Evolutionary conservation across 2,888 invertebrate species (phyloP).

Genomic region (Plebejus melissa): DNA sequence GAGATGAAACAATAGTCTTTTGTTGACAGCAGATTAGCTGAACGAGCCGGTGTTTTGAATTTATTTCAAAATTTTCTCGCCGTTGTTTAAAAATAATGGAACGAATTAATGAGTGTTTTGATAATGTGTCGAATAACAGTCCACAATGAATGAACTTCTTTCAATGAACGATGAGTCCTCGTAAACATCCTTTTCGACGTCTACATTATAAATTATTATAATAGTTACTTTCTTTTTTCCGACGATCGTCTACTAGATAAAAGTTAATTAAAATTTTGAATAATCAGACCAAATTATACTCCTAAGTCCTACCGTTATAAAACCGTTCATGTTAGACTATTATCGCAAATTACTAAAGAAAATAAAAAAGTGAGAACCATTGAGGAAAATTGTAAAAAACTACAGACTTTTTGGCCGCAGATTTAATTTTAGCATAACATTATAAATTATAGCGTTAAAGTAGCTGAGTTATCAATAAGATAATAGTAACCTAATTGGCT

Average conservation of each 20-base stretch:
- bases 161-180: neutral
- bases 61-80: constrained; percentile 64
- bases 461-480: neutral
- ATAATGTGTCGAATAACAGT: constrained; percentile 8
- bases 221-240: neutral
- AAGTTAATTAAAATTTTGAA: constrained; percentile 3
- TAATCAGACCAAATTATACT: neutral
- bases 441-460: neutral
- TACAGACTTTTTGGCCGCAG: neutral
- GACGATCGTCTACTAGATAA: neutral
- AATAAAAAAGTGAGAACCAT: neutral
- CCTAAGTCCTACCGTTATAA: neutral
- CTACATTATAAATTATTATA: neutral
- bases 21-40: constrained; percentile 77
- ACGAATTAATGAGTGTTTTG: constrained; percentile 29
- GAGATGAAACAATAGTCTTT: constrained; percentile 72
- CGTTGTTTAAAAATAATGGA: constrained; percentile 62
- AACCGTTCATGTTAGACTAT: neutral
- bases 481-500: neutral
- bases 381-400: neutral
- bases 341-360: neutral
- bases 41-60: constrained; percentile 75
- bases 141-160: neutral
- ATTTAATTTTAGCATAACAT: neutral
- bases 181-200: neutral